phyloP scores from a whole-genome alignment of 2,113 vertebrate species.

The Rhipidura dahli region DNA sequence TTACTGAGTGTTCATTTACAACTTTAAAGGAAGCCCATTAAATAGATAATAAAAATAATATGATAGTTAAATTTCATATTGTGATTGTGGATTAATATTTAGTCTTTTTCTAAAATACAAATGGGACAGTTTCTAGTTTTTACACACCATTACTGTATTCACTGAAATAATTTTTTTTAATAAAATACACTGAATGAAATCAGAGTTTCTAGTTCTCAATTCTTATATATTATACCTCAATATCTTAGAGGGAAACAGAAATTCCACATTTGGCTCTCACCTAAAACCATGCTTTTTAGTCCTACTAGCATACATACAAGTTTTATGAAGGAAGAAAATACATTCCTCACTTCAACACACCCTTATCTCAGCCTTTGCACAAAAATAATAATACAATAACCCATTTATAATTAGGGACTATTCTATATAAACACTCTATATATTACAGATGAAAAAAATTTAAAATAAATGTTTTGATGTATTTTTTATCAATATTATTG shows the following conservation, averaged over 20 bases:
- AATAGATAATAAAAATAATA: background rate
- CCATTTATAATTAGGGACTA: background rate
- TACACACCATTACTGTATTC: background rate
- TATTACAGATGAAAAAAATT: background rate
- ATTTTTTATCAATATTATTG: background rate
- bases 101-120: background rate
- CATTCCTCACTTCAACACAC: background rate
- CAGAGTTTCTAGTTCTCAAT: background rate
- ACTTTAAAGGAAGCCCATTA: background rate
- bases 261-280: background rate
- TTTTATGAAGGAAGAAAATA: background rate
- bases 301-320: background rate
- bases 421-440: background rate
- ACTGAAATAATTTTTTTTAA: background rate
- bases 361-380: background rate
- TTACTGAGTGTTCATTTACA: background rate
- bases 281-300: background rate
- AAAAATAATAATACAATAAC: background rate
- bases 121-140: background rate
- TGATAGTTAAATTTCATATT: background rate
- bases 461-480: background rate
- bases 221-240: background rate
- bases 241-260: background rate
- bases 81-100: background rate
- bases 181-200: background rate